Conservation (phyloP, 2,888 invertebrate genomes). For the Brenthis daphne region DNA sequence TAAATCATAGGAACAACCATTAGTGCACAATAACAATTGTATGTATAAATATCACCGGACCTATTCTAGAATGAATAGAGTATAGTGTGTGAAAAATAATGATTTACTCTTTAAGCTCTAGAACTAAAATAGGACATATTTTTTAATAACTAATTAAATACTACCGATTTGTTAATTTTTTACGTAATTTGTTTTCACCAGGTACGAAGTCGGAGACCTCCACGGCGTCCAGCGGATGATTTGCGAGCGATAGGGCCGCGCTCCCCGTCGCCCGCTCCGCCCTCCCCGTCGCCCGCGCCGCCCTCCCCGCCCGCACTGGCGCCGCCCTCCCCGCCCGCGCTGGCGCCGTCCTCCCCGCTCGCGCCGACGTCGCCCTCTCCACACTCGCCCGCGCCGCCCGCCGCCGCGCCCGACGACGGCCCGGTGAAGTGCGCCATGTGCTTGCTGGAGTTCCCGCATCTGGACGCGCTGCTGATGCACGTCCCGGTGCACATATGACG, state of each 20-base stretch:
- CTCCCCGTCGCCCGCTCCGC: slow-evolving; percentile 37
- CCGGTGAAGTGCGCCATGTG: slow-evolving; percentile 93
- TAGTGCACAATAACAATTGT: no score
- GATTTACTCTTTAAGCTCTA: no score
- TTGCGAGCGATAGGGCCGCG: slow-evolving; percentile 61
- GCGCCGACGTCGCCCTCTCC: slow-evolving; percentile 18
- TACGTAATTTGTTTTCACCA: slow-evolving; percentile 27
- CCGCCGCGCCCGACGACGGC: slow-evolving; percentile 56
- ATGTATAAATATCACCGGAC: no score
- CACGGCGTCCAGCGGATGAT: slow-evolving; percentile 71
- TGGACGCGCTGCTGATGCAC: slow-evolving; percentile 87
- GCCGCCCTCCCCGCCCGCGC: slow-evolving; percentile 25
- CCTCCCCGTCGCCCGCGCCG: slow-evolving; percentile 24
- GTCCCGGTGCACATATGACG: slow-evolving; percentile 92
- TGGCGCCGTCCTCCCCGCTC: slow-evolving; percentile 25
- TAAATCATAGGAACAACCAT: no score
- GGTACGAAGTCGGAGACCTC: slow-evolving; percentile 60
- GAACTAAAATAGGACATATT: no score
- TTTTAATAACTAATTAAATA: no score
- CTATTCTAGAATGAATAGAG: no score
- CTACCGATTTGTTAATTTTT: background rate
- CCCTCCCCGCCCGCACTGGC: no score
- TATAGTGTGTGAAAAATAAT: no score
- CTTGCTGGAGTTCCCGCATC: slow-evolving; percentile 87
- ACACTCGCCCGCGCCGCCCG: slow-evolving; percentile 32